phyloP scores from a whole-genome alignment of 2,888 invertebrate genomes.

The Beris morrisii region DNA sequence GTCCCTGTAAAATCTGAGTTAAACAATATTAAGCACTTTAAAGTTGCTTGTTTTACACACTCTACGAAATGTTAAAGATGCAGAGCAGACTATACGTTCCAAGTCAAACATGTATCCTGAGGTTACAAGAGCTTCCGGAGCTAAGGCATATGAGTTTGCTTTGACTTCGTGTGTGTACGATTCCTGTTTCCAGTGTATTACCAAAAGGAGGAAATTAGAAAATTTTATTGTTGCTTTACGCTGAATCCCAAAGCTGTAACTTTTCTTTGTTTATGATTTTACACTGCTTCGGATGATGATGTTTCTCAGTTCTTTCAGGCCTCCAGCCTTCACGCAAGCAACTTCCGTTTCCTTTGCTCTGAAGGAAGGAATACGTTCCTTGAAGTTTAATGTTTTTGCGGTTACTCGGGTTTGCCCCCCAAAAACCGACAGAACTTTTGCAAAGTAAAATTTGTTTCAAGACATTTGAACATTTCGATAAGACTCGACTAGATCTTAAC shows the following conservation, averaged over 20 bases:
- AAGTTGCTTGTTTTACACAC: no score
- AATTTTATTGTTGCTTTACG: slow-evolving; percentile 13
- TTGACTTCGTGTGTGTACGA: neutral
- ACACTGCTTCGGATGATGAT: slow-evolving; percentile 6
- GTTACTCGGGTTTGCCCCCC: slow-evolving; percentile 14
- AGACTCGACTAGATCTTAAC: neutral
- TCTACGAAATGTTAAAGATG: no score
- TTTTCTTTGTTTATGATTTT: neutral
- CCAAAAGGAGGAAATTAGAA: slow-evolving; percentile 33
- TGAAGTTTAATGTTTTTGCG: slow-evolving; percentile 23
- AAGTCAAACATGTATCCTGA: slow-evolving; percentile 22
- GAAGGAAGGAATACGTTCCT: slow-evolving; percentile 5
- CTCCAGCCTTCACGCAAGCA: slow-evolving; percentile 9
- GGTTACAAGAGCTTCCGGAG: slow-evolving; percentile 30
- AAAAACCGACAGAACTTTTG: slow-evolving; percentile 13
- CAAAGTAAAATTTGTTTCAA: slow-evolving; percentile 21
- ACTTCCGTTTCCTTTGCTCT: slow-evolving; percentile 20
- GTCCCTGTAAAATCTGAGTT: no score
- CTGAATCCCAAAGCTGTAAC: neutral
- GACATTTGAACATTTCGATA: neutral
- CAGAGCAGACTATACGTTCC: slow-evolving; percentile 13
- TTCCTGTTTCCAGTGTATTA: slow-evolving; percentile 12
- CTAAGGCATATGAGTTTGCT: neutral
- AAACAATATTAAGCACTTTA: no score
- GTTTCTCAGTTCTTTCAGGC: slow-evolving; percentile 1